Base-by-base conservation (phyloP, 2,113 vertebrate genomes). In the Bathybates hornii region DNA sequence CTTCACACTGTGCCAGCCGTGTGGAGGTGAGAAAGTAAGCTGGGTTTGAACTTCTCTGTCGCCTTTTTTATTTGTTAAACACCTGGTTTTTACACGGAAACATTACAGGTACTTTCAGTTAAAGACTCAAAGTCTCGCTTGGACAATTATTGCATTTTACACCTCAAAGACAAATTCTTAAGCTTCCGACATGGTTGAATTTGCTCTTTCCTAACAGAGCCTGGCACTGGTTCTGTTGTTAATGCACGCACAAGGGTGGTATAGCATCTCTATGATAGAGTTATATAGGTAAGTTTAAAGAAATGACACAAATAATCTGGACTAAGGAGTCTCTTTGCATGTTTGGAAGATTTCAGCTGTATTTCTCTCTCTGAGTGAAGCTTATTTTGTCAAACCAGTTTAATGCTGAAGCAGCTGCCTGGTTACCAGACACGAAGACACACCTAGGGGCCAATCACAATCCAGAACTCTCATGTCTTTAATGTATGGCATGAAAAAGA, bases 1-100 rank as follows among this genome's bases (percentile, higher is more conserved):
- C 80, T 86, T 86, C 83, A 54, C 83, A 3, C 80, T 24, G 21
- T 24, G 24, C 24, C 24, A 24, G 83, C 54, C 27, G 36, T 12
- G 68, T 56, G 78, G 27, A 89, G 56, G 83, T 86, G 83, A 82
- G 83, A 89, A 89, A 89, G 66, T 53, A 63, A 78, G 19, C 68
- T 50, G 68, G 56, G 10, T 86, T 79, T 79, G 66, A 76, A 68
- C 61, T 43, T 88, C 73, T 66, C 61, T 56, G 27, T 83, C 3
- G 17, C 11, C 1, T 10, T 54, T 81, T 80, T 63, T 63, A 52
- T 85, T 85, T 76, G 53, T 59, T 24, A 63, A 48, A 54, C 78
- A 54, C 24, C 45, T 76, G 10, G 57, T 61, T 63, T 87, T 87
- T 80, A 73, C 54, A 85, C 21, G 13, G 56, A 82, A 81, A 89